Evolutionary conservation across 2,797 vertebrate species (phyloP), one percentile per base, ranked within the genome.

Genomic region (Strix occidentalis): DNA sequence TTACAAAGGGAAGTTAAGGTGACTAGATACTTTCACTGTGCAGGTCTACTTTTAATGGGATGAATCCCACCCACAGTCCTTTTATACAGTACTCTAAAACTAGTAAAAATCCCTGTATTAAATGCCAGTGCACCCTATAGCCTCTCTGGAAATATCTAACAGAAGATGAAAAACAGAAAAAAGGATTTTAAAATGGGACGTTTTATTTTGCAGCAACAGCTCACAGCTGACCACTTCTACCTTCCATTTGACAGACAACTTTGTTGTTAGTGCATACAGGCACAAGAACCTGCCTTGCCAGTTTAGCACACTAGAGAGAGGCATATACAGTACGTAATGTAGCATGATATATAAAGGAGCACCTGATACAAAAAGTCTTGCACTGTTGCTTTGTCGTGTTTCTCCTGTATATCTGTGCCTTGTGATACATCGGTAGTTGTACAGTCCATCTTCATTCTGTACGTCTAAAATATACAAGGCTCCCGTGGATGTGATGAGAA

Each of bases 391-490:
- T 97, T 99, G 99, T 41, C 99, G 98, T 0, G 99, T 99, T 98
- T 99, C 99, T 61, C 99, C 99, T 4, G 99, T 99, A 98, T 99
- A 99, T 96, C 98, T 99, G 97, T 99, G 99, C 95, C 99, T 98
- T 11, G 99, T 99, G 97, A 99, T 98, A 95, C 99, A 99, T 97
- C 99, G 99, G 96, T 99, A 99, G 98, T 99, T 99, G 97, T 99
- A 99, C 98, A 99, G 98, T 85, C 99, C 99, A 76, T 99, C 99
- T 97, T 99, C 99, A 91, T 99, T 99, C 98, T 99, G 99, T 98
- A 99, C 99, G 91, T 99, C 99, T 98, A 99, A 98, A 98, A 99
- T 99, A 98, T 99, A 99, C 99, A 99, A 99, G 98, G 99, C 99
- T 99, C 99, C 99, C 84, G 99, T 99, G 98, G 99, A 99, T 98